Conservation (phyloP, 2,113 vertebrate genomes). For the Triplophysa dalaica region DNA sequence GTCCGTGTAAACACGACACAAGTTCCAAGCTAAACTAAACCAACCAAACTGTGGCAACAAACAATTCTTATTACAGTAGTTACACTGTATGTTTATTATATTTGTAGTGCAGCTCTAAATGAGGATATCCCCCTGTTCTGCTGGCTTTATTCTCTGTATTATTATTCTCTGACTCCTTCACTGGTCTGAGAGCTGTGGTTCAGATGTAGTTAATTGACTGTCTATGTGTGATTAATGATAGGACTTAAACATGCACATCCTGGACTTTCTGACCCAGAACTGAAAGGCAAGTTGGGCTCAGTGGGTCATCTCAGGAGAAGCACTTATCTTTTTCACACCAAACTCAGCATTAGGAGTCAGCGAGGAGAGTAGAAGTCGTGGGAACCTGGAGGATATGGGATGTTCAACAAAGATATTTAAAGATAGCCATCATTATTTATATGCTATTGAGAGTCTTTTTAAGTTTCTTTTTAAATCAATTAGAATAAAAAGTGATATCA, state of each 20-base stretch:
- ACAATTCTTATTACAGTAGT: too few species aligned
- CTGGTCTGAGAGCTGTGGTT: slow-evolving; percentile 44
- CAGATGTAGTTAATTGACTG: slow-evolving; percentile 76
- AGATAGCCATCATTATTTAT: slow-evolving; percentile 55
- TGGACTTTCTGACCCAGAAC: slow-evolving; percentile 72
- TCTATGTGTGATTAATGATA: slow-evolving; percentile 78
- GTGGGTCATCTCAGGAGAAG: slow-evolving; percentile 76
- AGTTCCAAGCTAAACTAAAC: too few species aligned
- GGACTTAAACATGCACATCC: slow-evolving; percentile 83
- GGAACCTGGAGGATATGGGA: slow-evolving; percentile 12
- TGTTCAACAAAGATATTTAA: slow-evolving; percentile 70
- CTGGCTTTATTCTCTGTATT: slow-evolving; percentile 10
- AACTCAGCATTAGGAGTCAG: slow-evolving; percentile 64
- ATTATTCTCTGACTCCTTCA: slow-evolving; percentile 35
- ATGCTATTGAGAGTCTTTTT: background rate
- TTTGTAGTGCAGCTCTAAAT: background rate
- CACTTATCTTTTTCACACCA: slow-evolving; percentile 76
- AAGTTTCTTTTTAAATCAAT: background rate
- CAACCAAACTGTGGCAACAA: too few species aligned
- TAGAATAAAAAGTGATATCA: too few species aligned
- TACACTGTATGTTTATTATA: background rate
- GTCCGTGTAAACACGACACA: too few species aligned
- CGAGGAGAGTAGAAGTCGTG: slow-evolving; percentile 29
- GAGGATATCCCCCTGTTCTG: background rate
- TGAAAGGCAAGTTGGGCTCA: slow-evolving; percentile 67